These are phyloP conservation scores for Gambelia wislizenii DNA, from an alignment of 2,797 vertebrate species.

Conservation along the genomic window DNA sequence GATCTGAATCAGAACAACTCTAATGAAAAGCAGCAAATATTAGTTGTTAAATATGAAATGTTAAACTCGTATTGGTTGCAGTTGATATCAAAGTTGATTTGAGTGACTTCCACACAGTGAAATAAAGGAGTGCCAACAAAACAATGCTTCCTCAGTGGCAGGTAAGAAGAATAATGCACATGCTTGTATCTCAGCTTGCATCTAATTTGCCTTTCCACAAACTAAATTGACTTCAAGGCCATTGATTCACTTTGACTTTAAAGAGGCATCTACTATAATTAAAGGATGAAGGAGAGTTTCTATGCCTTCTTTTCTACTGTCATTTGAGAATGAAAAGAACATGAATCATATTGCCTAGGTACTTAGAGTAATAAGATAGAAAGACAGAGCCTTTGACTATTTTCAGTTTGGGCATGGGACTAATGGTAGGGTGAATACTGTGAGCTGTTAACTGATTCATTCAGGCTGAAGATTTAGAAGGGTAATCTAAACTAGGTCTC, in stretches of 20 bases:
- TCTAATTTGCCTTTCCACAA: conserved; percentile 12
- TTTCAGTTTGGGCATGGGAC: not conserved
- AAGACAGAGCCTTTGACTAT: not conserved
- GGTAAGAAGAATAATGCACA: not conserved
- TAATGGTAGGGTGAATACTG: not conserved
- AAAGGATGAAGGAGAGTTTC: conserved; percentile 18
- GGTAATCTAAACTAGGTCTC: not conserved
- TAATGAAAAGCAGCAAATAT: conserved; percentile 65
- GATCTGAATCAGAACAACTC: conserved; percentile 46
- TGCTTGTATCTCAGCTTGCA: conserved; percentile 36
- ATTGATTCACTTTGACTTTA: conserved; percentile 15
- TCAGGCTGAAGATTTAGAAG: not conserved
- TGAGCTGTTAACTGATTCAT: not conserved
- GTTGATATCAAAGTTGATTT: conserved; percentile 61
- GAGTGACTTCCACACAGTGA: conserved; percentile 29
- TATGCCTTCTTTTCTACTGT: conserved; percentile 3
- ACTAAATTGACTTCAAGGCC: conserved; percentile 26
- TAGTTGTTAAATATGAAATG: conserved; percentile 62
- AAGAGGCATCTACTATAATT: not conserved
- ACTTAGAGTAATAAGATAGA: conserved; percentile 3
- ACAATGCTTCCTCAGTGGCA: not conserved
- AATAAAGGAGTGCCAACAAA: conserved; percentile 6
- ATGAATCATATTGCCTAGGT: conserved; percentile 25
- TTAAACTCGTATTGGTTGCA: conserved; percentile 52
- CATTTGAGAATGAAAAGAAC: conserved; percentile 36